These are phyloP conservation scores for Harmothoe impar DNA, from an alignment of 2,888 invertebrate species.

Conservation along the genomic window DNA sequence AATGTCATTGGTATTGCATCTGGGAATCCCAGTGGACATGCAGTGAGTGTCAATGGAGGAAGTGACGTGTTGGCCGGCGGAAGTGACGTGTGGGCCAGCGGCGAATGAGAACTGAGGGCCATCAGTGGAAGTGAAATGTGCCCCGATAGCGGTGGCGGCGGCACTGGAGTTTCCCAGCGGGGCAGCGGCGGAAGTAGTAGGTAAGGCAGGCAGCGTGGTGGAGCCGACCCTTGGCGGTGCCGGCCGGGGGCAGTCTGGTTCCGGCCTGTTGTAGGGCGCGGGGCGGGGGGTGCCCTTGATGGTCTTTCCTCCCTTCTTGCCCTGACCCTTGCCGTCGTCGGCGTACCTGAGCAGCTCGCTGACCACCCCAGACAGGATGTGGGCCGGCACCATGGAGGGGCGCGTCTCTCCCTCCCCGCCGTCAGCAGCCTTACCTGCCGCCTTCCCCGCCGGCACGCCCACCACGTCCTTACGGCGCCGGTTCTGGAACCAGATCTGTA, in stretches of 20 bases:
- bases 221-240: background rate
- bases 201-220: background rate
- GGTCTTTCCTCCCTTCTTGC: background rate
- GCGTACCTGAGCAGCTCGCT: conserved; percentile 76
- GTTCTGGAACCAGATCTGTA: conserved; percentile 83
- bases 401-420: conserved; percentile 61
- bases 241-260: background rate
- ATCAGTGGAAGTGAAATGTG: background rate
- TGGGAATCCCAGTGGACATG: no score
- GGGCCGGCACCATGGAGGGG: conserved; percentile 74
- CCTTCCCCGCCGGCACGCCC: conserved; percentile 68
- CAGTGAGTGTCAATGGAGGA: no score
- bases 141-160: no score
- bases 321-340: conserved; percentile 61
- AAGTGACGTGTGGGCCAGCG: background rate
- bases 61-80: background rate
- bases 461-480: conserved; percentile 81
- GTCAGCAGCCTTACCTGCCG: background rate
- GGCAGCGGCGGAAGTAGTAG: background rate
- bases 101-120: background rate
- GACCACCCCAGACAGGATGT: conserved; percentile 78
- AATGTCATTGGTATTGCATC: no score
- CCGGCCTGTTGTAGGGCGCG: background rate
- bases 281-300: background rate
- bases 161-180: background rate